These are phyloP conservation scores for Harlomillsia oculata DNA, from an alignment of 1,140 invertebrate species.

Conservation along the genomic window DNA sequence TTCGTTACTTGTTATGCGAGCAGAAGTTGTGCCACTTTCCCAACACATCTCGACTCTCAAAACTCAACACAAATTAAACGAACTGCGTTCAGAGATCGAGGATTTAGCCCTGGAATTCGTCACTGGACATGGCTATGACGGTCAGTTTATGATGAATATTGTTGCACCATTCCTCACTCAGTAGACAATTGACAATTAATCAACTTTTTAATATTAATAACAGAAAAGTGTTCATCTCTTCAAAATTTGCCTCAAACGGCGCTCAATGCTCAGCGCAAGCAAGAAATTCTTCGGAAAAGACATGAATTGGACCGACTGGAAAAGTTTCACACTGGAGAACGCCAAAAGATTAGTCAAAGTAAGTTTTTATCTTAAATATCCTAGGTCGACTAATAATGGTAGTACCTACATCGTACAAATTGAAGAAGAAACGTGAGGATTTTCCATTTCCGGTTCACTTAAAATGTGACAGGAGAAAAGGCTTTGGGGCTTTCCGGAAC, in stretches of 20 bases:
- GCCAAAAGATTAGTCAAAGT: too few species aligned
- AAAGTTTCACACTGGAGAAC: too few species aligned
- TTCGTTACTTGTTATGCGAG: background rate
- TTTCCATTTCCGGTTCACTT: too few species aligned
- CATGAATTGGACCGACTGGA: too few species aligned
- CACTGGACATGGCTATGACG: constrained; percentile 10
- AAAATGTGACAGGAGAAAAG: too few species aligned
- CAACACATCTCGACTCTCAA: constrained; percentile 22
- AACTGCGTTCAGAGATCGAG: constrained; percentile 16
- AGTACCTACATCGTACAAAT: too few species aligned
- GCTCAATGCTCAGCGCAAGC: constrained; percentile 7
- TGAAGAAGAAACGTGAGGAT: too few species aligned
- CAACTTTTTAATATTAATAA: too few species aligned
- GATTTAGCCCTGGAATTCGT: constrained; percentile 20
- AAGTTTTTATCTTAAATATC: too few species aligned
- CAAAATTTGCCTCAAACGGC: constrained; percentile 22
- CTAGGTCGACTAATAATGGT: too few species aligned
- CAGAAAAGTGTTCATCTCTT: constrained; percentile 20
- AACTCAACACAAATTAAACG: constrained; percentile 17
- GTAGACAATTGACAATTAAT: background rate
- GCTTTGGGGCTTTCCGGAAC: too few species aligned
- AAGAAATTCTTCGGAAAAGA: too few species aligned
- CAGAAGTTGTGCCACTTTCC: constrained; percentile 7
- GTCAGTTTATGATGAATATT: background rate
- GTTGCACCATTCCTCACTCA: background rate